These are phyloP conservation scores for Phengaris alcon DNA, from an alignment of 2,888 invertebrate genomes.

Conservation along the genomic window DNA sequence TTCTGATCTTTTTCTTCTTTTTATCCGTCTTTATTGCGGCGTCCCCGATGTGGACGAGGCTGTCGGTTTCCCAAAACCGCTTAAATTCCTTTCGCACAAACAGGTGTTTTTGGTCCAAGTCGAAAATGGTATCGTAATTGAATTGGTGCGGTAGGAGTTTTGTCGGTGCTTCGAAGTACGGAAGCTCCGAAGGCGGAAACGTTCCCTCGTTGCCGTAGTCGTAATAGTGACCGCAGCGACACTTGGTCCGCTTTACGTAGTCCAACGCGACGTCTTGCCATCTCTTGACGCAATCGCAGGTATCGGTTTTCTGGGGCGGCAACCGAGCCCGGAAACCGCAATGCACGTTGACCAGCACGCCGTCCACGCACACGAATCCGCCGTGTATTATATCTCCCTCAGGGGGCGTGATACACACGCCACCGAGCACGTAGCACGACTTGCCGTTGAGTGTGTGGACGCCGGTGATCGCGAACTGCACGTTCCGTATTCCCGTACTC, in stretches of 20 bases:
- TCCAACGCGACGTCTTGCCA: constrained; percentile 55
- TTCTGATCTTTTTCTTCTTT: constrained; percentile 45
- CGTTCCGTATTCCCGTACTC: constrained; percentile 52
- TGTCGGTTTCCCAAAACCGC: constrained; percentile 64
- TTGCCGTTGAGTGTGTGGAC: constrained; percentile 54
- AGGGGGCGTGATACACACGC: constrained; percentile 52
- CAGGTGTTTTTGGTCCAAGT: constrained; percentile 54
- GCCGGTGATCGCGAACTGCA: constrained; percentile 60
- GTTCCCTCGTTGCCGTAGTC: constrained; percentile 61
- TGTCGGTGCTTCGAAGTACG: constrained; percentile 60
- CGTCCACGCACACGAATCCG: constrained; percentile 49
- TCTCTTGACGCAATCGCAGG: constrained; percentile 60
- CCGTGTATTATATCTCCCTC: constrained; percentile 64
- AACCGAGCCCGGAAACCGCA: constrained; percentile 53
- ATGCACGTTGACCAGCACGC: constrained; percentile 55
- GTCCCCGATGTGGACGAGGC: constrained; percentile 50
- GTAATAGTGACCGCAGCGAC: constrained; percentile 59
- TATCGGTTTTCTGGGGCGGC: constrained; percentile 48
- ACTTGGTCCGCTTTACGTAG: constrained; percentile 58
- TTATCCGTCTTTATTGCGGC: constrained; percentile 45
- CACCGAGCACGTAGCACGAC: constrained; percentile 54
- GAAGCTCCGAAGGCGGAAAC: constrained; percentile 56
- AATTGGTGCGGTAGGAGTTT: constrained; percentile 48
- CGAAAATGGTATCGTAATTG: constrained; percentile 63
- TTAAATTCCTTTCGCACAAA: constrained; percentile 60